phyloP scores from a whole-genome alignment of 2,113 vertebrate genomes.

The Lamprotornis superbus region DNA sequence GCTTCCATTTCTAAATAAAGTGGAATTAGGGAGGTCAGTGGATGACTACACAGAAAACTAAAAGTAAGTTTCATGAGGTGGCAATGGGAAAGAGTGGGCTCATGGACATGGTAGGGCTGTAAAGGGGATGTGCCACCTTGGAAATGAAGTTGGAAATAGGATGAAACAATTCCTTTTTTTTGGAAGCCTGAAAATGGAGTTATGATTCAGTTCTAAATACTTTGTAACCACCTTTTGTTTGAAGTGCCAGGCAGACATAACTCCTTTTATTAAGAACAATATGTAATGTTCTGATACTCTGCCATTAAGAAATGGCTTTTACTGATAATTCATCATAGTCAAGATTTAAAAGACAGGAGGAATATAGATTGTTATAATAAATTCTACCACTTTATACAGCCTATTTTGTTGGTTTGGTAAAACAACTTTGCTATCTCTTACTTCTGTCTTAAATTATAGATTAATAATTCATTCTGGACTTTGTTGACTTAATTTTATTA shows the following conservation, averaged over 20 bases:
- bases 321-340: not conserved
- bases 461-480: not conserved
- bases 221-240: not conserved
- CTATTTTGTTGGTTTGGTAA: not conserved
- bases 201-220: not conserved
- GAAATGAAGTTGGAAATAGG: not conserved
- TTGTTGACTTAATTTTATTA: not conserved
- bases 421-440: not conserved
- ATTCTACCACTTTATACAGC: not conserved
- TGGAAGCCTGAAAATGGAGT: not conserved
- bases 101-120: not conserved
- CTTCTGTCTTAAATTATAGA: not conserved
- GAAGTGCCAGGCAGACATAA: not conserved
- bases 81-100: not conserved
- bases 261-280: not conserved
- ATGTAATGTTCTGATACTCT: not conserved
- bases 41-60: not conserved
- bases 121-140: not conserved
- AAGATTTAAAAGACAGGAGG: not conserved
- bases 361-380: not conserved
- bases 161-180: not conserved
- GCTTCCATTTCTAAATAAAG: not conserved
- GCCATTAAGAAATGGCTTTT: not conserved
- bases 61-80: not conserved
- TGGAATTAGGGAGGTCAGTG: not conserved